Conservation (phyloP, 2,113 vertebrate genomes). For the Oryctolagus cuniculus region mOryCun1.1 NC_091432.1:30400001-30400500, state of each 20-base stretch:
- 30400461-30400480: not conserved
- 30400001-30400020: not conserved
- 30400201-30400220: no score
- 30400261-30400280: no score
- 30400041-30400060: not conserved
- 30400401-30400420: not conserved
- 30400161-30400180: not conserved
- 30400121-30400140: not conserved
- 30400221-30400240: no score
- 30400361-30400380: no score
- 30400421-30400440: not conserved
- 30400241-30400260: no score
- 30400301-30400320: not conserved
- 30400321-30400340: not conserved
- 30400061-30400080: not conserved
- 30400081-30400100: not conserved
- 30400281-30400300: no score
- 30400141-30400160: not conserved
- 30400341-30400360: not conserved
- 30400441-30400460: slow-evolving; percentile 29
- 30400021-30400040: not conserved
- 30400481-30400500: not conserved
- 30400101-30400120: not conserved
- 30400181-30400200: no score
- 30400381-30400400: not conserved